Base-by-base conservation (phyloP, 2,888 invertebrate genomes). In the Cremastobaeus sp. region DNA sequence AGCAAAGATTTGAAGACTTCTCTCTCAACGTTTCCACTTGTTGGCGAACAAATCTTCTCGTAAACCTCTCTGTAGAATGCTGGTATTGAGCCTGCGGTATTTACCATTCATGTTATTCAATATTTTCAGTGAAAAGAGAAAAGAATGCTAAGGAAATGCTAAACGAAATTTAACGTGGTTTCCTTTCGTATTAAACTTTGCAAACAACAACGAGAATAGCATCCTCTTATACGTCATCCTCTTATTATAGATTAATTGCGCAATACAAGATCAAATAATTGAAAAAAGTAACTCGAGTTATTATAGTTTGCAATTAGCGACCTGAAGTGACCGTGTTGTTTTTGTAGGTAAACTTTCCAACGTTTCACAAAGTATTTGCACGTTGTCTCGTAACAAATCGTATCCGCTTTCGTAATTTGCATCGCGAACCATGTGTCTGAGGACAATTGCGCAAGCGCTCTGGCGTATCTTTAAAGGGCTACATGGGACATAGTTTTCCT, bases 51-150 rank as follows among this genome's bases (percentile, higher is more conserved):
- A 59, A 89, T 87, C 79, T 84, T 87, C 81, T 90, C 90, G 81
- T 89, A 90, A 71, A 90, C 87, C 81, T 90, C 90, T 72, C 90
- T 85, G 82, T 91, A 91, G 79, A 88, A 88, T 20, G 89, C 85
- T 71, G 91, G 90, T 76, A 91, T 89, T 34, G 89, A 88, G 78
- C 90, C 90, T 91, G n/a, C n/a, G n/a, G n/a, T n/a, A n/a, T n/a
- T n/a, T n/a, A n/a, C n/a, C n/a, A n/a, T n/a, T n/a, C n/a, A n/a
- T n/a, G n/a, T n/a, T n/a, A n/a, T n/a, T n/a, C n/a, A n/a, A n/a
- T n/a, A n/a, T n/a, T n/a, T n/a, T n/a, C n/a, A n/a, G n/a, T n/a
- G n/a, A n/a, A n/a, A n/a, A n/a, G n/a, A n/a, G n/a, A n/a, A n/a
- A n/a, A n/a, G n/a, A n/a, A n/a, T n/a, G n/a, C n/a, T n/a, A n/a